Percentiles rank a stretch among this genome's conserved stretches.
These are phyloP conservation scores for Adoxophyes honmai DNA, from an alignment of 1,140 invertebrate species.

Conservation along the genomic window DNA sequence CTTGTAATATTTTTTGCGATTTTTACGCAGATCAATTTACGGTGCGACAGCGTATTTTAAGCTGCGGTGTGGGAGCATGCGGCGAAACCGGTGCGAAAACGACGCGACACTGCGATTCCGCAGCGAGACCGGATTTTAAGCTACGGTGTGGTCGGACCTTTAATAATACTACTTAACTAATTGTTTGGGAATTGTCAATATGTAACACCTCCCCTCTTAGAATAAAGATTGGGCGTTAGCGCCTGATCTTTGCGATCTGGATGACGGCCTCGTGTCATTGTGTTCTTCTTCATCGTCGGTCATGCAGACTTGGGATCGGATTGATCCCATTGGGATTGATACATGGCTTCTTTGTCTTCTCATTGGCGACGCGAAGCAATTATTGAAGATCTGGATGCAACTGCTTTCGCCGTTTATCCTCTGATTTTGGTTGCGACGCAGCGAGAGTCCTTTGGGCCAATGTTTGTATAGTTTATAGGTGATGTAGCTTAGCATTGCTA, in stretches of 20 bases:
- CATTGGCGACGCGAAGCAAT: slow-evolving; percentile 16
- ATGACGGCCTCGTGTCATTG: background rate
- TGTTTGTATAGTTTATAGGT: background rate
- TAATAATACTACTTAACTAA: no score
- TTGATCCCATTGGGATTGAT: background rate
- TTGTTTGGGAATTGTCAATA: no score
- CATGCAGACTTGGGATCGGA: slow-evolving; percentile 1
- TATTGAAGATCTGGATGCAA: slow-evolving; percentile 22
- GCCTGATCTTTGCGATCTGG: slow-evolving; percentile 18
- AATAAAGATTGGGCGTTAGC: slow-evolving; percentile 24
- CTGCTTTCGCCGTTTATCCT: background rate
- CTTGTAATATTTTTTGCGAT: no score
- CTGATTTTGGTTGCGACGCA: background rate
- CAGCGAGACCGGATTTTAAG: no score
- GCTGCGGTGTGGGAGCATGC: no score
- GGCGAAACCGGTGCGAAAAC: no score
- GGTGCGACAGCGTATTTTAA: no score
- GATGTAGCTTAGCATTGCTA: background rate
- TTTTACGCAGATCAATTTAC: no score
- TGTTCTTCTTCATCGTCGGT: slow-evolving; percentile 19
- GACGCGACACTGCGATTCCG: no score
- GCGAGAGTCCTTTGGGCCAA: background rate
- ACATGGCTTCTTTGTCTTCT: background rate
- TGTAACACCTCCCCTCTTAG: slow-evolving; percentile 28
- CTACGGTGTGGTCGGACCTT: no score